These are phyloP conservation scores for Coregonus suidteri DNA, from an alignment of 2,797 vertebrate genomes.

Conservation along the genomic window DNA sequence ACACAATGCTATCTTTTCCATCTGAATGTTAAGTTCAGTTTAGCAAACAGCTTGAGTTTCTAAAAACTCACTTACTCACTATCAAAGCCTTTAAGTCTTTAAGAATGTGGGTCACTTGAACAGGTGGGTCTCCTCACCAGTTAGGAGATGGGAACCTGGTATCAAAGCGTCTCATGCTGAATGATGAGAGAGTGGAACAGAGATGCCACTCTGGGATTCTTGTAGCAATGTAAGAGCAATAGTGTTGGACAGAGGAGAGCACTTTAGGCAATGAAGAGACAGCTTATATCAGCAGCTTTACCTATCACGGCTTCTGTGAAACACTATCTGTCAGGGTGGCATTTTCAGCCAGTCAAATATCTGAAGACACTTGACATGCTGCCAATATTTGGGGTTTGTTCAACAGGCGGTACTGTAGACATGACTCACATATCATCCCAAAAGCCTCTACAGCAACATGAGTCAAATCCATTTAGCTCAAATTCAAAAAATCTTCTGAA, in stretches of 20 bases:
- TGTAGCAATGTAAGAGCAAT: slow-evolving; percentile 47
- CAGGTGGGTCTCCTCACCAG: not conserved
- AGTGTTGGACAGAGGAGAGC: slow-evolving; percentile 64
- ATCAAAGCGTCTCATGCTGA: not conserved
- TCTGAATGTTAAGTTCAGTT: slow-evolving; percentile 2
- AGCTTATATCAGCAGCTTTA: slow-evolving; percentile 73
- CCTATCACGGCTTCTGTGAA: slow-evolving; percentile 61
- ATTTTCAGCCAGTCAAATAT: slow-evolving; percentile 70
- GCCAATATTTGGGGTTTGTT: slow-evolving; percentile 62
- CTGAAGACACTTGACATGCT: slow-evolving; percentile 64
- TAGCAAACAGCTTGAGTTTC: slow-evolving; percentile 16
- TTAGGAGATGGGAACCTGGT: not conserved
- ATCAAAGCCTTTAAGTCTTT: slow-evolving; percentile 11
- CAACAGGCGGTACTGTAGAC: slow-evolving; percentile 8
- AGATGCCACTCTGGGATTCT: slow-evolving; percentile 53
- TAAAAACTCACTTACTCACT: not conserved
- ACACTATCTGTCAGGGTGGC: slow-evolving; percentile 62
- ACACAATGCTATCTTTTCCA: not conserved
- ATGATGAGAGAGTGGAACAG: slow-evolving; percentile 36
- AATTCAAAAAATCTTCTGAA: not conserved
- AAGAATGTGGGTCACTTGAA: slow-evolving; percentile 6
- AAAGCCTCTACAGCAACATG: not conserved
- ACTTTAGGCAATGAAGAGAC: slow-evolving; percentile 68
- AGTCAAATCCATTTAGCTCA: slow-evolving; percentile 7
- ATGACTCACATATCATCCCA: not conserved